Evolutionary conservation across 2,797 vertebrate genomes (phyloP).

Genomic region (Alcedo atthis): DNA sequence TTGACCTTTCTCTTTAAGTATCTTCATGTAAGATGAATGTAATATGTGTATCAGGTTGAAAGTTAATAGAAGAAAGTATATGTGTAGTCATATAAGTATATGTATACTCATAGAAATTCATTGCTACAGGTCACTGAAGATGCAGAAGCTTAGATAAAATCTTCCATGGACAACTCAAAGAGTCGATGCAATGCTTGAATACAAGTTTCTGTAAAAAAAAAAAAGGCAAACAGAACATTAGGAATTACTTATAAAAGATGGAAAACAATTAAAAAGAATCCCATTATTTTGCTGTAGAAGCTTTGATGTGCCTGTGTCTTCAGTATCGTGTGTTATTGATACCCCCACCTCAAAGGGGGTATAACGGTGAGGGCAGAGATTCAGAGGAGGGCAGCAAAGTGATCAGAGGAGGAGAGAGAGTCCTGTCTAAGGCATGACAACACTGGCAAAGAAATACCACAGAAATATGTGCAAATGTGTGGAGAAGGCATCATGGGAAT

Average conservation of each 20-base stretch:
- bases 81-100: not conserved
- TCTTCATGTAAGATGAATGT: not conserved
- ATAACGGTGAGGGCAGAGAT: fast-evolving
- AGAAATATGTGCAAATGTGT: not conserved
- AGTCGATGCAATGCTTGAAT: not conserved
- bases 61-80: not conserved
- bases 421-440: not conserved
- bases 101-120: not conserved
- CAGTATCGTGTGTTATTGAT: not conserved
- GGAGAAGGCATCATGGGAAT: not conserved
- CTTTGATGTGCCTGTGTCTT: not conserved
- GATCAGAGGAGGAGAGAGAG: not conserved
- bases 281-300: not conserved
- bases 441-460: not conserved
- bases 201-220: not conserved
- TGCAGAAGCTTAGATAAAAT: not conserved
- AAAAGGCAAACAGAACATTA: not conserved
- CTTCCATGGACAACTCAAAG: not conserved
- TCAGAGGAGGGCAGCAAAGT: not conserved
- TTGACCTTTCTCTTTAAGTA: not conserved
- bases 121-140: not conserved
- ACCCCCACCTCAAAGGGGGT: not conserved
- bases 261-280: not conserved
- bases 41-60: not conserved
- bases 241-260: not conserved